Base-by-base conservation (phyloP, 2,113 vertebrate genomes). In the Melanostigma gelatinosum region DNA sequence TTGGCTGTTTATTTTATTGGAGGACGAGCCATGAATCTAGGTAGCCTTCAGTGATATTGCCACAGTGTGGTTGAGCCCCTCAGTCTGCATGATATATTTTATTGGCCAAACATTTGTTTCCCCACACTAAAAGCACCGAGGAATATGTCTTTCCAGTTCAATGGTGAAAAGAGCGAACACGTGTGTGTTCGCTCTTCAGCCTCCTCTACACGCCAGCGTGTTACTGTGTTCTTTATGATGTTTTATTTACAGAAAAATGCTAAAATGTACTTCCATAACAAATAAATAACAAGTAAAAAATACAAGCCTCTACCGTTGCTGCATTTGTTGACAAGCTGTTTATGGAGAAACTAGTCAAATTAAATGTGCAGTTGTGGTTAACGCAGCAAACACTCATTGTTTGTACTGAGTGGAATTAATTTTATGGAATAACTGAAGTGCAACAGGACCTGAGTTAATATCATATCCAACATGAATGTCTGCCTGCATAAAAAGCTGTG, bases 1-100 rank as follows among this genome's bases (percentile, higher is more conserved):
- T 93, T 91, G 89, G 88, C 93, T 94, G 93, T 94, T 94, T 94
- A 93, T 93, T 94, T 94, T 92, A 93, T 91, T 92, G 92, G 87
- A 91, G 71, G 86, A 90, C 80, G 70, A 88, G 93, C 78, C 90
- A 93, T 93, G 91, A 94, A 93, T 93, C 91, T 90, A 88, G 85
- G 89, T 92, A 90, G 91, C 83, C 90, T 89, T 92, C 89, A 88
- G 85, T 94, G 89, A 85, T 91, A 92, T 91, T 90, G 89, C 92
- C 85, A 88, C 81, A 82, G 86, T 87, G 88, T 82, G 89, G 84
- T 84, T 78, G 82, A 91, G 88, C 71, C 81, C 77, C 83, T 88
- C 80, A 78, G 88, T 80, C 88, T 91, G 91, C 93, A 89, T 88
- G 88, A 93, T 85, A 92, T 91, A 85, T 86, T 93, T 93, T 92